Base-by-base conservation (phyloP, 2,888 invertebrate genomes). In the Chloroclysta siterata region DNA sequence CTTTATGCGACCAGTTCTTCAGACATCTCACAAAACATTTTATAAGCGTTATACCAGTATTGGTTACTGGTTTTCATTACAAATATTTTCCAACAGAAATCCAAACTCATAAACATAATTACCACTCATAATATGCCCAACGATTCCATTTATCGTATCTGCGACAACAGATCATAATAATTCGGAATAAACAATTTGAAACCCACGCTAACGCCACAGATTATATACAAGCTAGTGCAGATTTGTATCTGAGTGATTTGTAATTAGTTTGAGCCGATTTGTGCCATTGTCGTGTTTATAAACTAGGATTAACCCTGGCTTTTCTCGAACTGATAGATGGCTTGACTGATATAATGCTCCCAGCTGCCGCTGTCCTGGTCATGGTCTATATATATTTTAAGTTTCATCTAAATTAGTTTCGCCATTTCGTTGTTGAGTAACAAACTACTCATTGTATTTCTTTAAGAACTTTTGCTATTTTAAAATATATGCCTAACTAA, bases 161-260 rank as follows among this genome's bases (percentile, higher is more conserved):
- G 44, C 47, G 42, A 53, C 58, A 44, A 58, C 68, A 55, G 60
- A 64, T 63, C 67, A 65, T 60, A 69, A 68, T 62, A 60, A 60
- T 61, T 63, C 41, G 59, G 65, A 65, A 63, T 29, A 60, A 65
- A 65, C 65, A 69, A 73, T 72, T 63, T 53, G 41, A 29, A n/a
- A 53, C 73, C 73, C 72, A 75, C 73, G 76, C 70, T 62, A 60
- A 65, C 63, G 64, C 72, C 72, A 60, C 67, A 69, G 76, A 57
- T 50, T 0, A 39, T 6, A 46, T 41, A 41, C 57, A 47, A 53
- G 44, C 47, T 51, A 58, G 17, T 7, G 74, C 72, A 72, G 71
- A 71, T 69, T 72, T 73, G 71, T 71, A 76, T 80, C 62, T 68
- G 53, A 72, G 60, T 69, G 68, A 71, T 70, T 72, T 76, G 74